Conservation (phyloP, 2,113 vertebrate genomes). For the Plecturocebus donacophilus region DNA sequence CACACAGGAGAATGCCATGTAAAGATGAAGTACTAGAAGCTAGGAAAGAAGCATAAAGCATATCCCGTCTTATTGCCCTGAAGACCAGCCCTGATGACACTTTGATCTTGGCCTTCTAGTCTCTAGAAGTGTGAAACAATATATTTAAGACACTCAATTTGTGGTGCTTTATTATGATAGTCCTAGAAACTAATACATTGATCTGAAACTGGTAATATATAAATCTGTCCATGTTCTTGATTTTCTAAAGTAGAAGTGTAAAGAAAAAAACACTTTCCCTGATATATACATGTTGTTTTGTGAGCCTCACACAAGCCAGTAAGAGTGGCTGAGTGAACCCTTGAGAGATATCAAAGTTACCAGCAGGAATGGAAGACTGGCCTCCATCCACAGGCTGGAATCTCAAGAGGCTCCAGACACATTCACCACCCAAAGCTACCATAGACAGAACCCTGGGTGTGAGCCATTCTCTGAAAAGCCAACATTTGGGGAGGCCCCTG, state of each 20-base stretch:
- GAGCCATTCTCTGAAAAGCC: background rate
- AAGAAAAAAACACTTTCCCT: background rate
- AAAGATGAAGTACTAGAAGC: background rate
- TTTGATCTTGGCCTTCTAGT: background rate
- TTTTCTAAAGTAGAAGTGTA: background rate
- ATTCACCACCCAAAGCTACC: background rate
- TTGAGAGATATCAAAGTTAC: background rate
- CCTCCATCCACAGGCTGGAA: background rate
- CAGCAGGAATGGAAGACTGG: background rate
- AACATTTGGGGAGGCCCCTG: background rate
- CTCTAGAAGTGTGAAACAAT: background rate
- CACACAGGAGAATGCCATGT: background rate
- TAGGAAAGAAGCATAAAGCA: background rate
- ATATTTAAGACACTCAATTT: background rate
- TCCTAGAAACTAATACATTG: background rate
- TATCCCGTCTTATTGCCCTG: background rate
- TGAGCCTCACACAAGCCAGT: background rate
- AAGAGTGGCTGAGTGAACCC: background rate
- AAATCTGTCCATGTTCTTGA: background rate
- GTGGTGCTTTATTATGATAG: background rate
- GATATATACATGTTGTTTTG: background rate
- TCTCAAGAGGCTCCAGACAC: background rate
- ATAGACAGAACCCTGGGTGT: background rate
- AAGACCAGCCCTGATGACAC: no score
- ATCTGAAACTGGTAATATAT: background rate